A percentile compares a stretch with the other conserved stretches of the same genome.
Evolutionary conservation across 2,888 invertebrate species (phyloP).

Genomic region (Apamea anceps): DNA sequence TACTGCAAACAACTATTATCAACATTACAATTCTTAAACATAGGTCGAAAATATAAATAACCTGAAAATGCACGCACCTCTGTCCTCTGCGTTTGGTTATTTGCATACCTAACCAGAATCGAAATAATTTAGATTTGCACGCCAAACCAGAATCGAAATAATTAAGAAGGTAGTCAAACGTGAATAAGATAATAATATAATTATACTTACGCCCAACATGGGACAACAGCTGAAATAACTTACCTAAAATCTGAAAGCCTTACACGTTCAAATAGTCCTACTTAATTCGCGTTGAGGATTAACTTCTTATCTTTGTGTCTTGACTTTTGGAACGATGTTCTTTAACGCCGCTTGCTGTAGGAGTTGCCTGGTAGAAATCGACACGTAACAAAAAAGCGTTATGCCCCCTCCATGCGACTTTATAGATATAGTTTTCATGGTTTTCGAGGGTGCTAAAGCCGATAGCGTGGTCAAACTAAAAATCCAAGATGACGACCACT

Average conservation of each 20-base stretch:
- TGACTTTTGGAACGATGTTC: not conserved
- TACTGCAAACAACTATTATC: not conserved
- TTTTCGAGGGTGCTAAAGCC: too few relatives aligned
- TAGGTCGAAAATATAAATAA: not conserved
- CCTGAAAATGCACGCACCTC: not conserved
- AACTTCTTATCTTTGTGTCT: too few relatives aligned
- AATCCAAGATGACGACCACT: too few relatives aligned
- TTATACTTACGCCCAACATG: not conserved
- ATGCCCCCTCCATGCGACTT: too few relatives aligned
- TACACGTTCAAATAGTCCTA: not conserved
- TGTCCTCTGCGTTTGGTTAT: not conserved
- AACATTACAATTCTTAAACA: not conserved
- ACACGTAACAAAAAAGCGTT: too few relatives aligned
- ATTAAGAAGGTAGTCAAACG: not conserved
- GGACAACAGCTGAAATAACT: not conserved
- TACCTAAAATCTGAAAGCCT: not conserved
- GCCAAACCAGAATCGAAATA: not conserved
- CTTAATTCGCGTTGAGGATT: not conserved
- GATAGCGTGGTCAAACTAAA: too few relatives aligned
- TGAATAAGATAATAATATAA: not conserved
- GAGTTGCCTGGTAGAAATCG: too few relatives aligned
- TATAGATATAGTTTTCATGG: too few relatives aligned
- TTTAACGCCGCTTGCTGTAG: too few relatives aligned
- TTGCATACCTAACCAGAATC: not conserved
- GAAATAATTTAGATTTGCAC: not conserved